phyloP scores from a whole-genome alignment of 2,113 vertebrate species.

The Stegastes partitus region DNA sequence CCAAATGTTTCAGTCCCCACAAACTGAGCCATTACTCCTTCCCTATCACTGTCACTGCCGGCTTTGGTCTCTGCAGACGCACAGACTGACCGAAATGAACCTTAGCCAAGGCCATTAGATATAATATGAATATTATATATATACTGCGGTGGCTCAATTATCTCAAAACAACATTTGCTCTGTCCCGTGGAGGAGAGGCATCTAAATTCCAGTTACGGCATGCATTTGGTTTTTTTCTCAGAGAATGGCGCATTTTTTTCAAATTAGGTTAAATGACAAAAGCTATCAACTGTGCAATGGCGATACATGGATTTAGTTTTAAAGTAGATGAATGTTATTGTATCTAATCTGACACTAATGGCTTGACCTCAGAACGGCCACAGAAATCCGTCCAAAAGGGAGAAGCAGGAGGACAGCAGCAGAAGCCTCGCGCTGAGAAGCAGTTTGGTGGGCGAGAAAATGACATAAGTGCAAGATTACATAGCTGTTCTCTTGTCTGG shows the following conservation, averaged over 20 bases:
- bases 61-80: slow-evolving; percentile 54
- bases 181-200: slow-evolving; percentile 43
- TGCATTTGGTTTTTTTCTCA: slow-evolving; percentile 49
- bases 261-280: slow-evolving; percentile 75
- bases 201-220: slow-evolving; percentile 57
- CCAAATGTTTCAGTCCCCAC: slow-evolving; percentile 67
- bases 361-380: slow-evolving; percentile 35
- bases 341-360: slow-evolving; percentile 61
- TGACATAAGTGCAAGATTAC: slow-evolving; percentile 17
- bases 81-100: slow-evolving; percentile 57
- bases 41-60: slow-evolving; percentile 69
- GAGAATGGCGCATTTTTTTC: slow-evolving; percentile 46
- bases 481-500: not conserved
- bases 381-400: slow-evolving; percentile 24
- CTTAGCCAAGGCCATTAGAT: slow-evolving; percentile 71
- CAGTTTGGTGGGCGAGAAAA: slow-evolving; percentile 32
- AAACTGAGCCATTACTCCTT: slow-evolving; percentile 63
- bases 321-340: slow-evolving; percentile 58
- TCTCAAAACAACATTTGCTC: slow-evolving; percentile 69
- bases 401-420: slow-evolving; percentile 6
- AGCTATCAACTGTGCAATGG: slow-evolving; percentile 53
- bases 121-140: slow-evolving; percentile 70
- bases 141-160: slow-evolving; percentile 63
- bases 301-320: slow-evolving; percentile 49
- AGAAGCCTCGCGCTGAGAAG: slow-evolving; percentile 20